Percentiles rank a stretch among this genome's conserved stretches.
These are phyloP conservation scores for Philypnodon macrostomus DNA, from an alignment of 2,797 vertebrate species.

Conservation along the genomic window DNA sequence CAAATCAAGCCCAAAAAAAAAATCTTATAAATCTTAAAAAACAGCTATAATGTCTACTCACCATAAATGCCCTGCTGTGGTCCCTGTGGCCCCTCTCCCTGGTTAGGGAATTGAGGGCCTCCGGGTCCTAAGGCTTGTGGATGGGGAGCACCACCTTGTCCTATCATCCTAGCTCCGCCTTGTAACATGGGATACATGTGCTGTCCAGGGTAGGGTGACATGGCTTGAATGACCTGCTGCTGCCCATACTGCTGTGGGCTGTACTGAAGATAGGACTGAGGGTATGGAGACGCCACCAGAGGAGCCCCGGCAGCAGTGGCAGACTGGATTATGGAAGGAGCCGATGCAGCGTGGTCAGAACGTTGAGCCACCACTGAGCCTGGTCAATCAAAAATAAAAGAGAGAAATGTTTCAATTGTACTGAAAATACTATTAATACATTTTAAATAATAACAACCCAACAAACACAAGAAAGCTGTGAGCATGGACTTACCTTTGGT, in stretches of 20 bases:
- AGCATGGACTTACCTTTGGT: constrained; percentile 81
- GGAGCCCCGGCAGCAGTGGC: constrained; percentile 85
- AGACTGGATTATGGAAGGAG: constrained; percentile 84
- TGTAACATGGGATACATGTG: constrained; percentile 91
- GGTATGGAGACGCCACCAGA: constrained; percentile 86
- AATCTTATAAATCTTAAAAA: too few relatives aligned
- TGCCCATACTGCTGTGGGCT: constrained; percentile 77
- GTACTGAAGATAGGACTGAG: constrained; percentile 88
- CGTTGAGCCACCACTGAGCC: constrained; percentile 82
- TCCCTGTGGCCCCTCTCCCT: constrained; percentile 85
- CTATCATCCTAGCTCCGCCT: constrained; percentile 84
- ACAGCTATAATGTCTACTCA: constrained; percentile 41
- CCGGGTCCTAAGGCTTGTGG: constrained; percentile 84
- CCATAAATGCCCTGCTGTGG: constrained; percentile 88
- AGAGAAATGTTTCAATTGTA: too few relatives aligned
- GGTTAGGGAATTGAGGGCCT: constrained; percentile 83
- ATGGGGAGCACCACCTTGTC: constrained; percentile 81
- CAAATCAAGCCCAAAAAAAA: too few relatives aligned
- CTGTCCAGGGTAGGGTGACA: constrained; percentile 87
- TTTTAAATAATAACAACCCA: too few relatives aligned
- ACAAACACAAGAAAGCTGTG: too few relatives aligned
- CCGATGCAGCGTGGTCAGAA: constrained; percentile 83
- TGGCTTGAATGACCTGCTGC: constrained; percentile 86
- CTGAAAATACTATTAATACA: too few relatives aligned
- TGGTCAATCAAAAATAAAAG: constrained; percentile 34